Evolutionary conservation across 2,113 vertebrate species (phyloP), one percentile per base, ranked within the genome.

Genomic region (Galbula dea): DNA sequence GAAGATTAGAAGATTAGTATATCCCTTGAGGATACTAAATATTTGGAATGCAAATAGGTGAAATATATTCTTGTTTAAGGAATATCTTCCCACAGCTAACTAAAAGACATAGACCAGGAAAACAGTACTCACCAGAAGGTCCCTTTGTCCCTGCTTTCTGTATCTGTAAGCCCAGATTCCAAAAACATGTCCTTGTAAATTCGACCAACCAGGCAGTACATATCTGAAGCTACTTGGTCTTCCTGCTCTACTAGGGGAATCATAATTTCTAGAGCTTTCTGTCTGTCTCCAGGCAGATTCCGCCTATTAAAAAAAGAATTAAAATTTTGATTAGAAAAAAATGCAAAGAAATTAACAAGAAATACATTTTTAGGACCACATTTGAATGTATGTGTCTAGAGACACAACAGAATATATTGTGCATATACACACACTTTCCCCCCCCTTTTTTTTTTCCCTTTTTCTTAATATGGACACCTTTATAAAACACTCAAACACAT

Each of bases 101-200:
- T 65, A 67, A 83, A 52, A 6, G n/a, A 80, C 37, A 41, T 0
- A 49, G 29, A 61, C 9, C 23, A 91, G 62, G 32, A 65, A 79
- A 45, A 65, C 3, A 23, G 54, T 59, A 97, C 98, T 99, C 97
- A 99, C 99, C 99, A 99, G 45, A 94, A 96, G 0, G 98, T 98
- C 86, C 97, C 98, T 80, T 97, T 98, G 97, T 99, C 99, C 92
- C 99, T 97, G 97, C 99, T 99, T 95, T 98, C 96, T 1, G 95
- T 98, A 96, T 99, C 98, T 2, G 68, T 97, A 94, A 99, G 99
- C 83, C 98, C 98, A 41, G 99, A 99, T 94, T 99, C 99, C 96
- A 99, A 97, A 97, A 99, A 99, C 84, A 96, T 98, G 96, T 99
- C 99, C 96, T 99, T 99, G 91, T 99, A 99, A 97, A 99, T 99